A percentile compares a stretch with the other conserved stretches of the same genome.
These are phyloP conservation scores for Mixornis gularis DNA, from an alignment of 2,113 vertebrate genomes.

Conservation along the genomic window DNA sequence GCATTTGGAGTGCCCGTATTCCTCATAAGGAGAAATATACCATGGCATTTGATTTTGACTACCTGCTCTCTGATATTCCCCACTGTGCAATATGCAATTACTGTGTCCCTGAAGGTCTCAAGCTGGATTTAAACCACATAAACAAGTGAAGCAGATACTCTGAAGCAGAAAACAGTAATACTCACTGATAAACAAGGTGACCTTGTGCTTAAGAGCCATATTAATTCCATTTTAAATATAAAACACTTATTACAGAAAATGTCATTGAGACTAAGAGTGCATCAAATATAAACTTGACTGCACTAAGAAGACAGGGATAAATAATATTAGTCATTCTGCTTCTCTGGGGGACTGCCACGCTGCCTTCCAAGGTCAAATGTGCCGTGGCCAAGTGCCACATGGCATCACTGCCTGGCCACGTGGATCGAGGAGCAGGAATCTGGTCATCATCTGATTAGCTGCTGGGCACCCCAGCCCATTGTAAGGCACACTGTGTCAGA, in stretches of 20 bases:
- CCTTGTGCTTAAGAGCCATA: neutral
- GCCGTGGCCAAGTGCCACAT: neutral
- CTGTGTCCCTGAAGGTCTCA: neutral
- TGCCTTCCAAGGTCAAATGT: constrained; percentile 20
- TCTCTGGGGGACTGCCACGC: neutral
- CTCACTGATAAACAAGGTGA: neutral
- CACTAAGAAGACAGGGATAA: neutral
- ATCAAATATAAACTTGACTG: neutral
- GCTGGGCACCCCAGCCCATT: neutral
- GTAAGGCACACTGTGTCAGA: neutral
- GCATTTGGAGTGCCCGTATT: neutral
- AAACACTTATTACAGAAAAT: neutral
- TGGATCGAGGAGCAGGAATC: neutral
- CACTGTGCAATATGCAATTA: neutral
- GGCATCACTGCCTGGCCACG: neutral
- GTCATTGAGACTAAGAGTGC: neutral
- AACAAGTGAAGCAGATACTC: neutral
- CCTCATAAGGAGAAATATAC: neutral
- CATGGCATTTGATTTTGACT: neutral
- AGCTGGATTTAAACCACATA: neutral
- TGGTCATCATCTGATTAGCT: neutral
- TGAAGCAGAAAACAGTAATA: neutral
- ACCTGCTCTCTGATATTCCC: neutral
- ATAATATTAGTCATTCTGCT: neutral
- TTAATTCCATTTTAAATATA: neutral